Conservation (phyloP, 1,140 invertebrate genomes). For the Platorchestia sp. region DNA sequence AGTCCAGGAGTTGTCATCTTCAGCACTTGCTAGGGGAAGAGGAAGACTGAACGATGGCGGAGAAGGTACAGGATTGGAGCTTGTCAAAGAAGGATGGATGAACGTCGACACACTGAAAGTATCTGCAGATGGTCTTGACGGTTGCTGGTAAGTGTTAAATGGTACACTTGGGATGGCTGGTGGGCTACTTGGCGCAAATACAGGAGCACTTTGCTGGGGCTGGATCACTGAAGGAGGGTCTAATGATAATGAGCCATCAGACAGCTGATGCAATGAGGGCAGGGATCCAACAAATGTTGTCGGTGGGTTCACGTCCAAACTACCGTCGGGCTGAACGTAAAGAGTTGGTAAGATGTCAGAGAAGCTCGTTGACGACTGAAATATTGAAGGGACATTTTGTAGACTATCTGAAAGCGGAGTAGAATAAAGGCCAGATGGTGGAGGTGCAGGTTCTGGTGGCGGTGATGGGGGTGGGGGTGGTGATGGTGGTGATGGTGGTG, state of each 20-base stretch:
- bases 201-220: background rate
- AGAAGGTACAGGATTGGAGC: background rate
- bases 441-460: background rate
- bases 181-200: background rate
- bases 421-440: background rate
- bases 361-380: background rate
- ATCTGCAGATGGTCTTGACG: background rate
- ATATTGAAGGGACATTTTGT: background rate
- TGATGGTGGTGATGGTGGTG: background rate
- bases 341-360: background rate
- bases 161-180: background rate
- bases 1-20: constrained; percentile 51
- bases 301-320: constrained; percentile 14
- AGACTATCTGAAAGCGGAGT: background rate
- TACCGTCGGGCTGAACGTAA: constrained; percentile 22
- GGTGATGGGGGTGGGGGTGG: background rate
- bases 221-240: background rate
- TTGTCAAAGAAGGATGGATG: background rate
- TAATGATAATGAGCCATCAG: constrained; percentile 8
- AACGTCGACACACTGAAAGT: background rate
- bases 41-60: background rate
- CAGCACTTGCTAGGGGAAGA: background rate
- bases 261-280: constrained; percentile 23
- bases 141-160: background rate
- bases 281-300: background rate